Evolutionary conservation across 1,140 invertebrate genomes (phyloP), one percentile per base, ranked within the genome.

Genomic region (Drosophila ananassae): DNA sequence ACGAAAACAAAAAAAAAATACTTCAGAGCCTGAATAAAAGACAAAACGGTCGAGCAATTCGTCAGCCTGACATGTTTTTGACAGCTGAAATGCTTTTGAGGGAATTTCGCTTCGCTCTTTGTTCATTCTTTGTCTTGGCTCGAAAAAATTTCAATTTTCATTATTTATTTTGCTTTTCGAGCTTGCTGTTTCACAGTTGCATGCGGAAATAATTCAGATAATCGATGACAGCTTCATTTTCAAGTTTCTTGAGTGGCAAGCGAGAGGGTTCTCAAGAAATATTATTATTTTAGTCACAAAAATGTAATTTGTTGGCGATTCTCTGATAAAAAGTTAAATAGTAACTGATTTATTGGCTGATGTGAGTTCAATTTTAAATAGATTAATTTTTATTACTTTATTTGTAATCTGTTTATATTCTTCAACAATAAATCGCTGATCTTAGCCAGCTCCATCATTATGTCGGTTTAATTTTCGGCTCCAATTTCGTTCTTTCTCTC

Each of bases 21-120:
- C 54, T 46, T 32, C 13, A 37, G 25, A 9, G 61, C 32, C 28
- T 22, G 34, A 69, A 69, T 57, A 69, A 69, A 73, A 73, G 67
- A 73, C 57, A 73, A 73, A 73, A 63, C 71, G 71, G 71, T 74
- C 53, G 28, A 39, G 73, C 62, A 76, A 76, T 76, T 75, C 73
- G 73, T 76, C 73, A 76, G 73, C 57, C 72, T 75, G 72, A 75
- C 72, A 75, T 72, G 60, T 55, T 77, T 77, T 77, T 77, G 74
- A 77, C 74, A 77, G 74, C 73, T 63, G 64, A 59, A 77, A 77
- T 57, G 63, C 52, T 50, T 77, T 59, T 69, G 66, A 68, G 51
- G 56, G 73, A 76, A 68, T 76, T 76, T 76, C 51, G 55, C 54
- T 68, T 56, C 51, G 73, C 44, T 60, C 56, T 76, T 71, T 77